A percentile compares a stretch with the other conserved stretches of the same genome.
Conservation (phyloP, 1,140 invertebrate species). For the Heliothis subflexa region DNA sequence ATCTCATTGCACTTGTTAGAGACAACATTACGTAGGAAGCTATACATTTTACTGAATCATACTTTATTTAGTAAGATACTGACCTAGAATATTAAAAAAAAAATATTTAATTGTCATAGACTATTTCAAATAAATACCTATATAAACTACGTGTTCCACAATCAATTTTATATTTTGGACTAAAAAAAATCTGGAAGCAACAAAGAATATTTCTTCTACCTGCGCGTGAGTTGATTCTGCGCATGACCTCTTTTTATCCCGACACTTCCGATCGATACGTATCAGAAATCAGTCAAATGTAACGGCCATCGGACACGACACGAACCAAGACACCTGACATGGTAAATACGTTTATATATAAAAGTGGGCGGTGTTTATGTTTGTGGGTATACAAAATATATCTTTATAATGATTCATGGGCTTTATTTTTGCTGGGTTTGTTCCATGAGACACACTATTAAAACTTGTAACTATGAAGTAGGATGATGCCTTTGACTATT, state of each 20-base stretch:
- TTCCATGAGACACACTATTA: too few relatives aligned
- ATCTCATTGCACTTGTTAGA: too few relatives aligned
- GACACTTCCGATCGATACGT: conserved; percentile 34
- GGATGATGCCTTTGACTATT: too few relatives aligned
- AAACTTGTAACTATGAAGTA: too few relatives aligned
- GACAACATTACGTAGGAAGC: too few relatives aligned
- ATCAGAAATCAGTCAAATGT: conserved; percentile 43
- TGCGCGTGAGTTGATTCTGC: conserved; percentile 22
- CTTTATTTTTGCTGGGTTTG: too few relatives aligned
- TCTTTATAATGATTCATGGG: too few relatives aligned
- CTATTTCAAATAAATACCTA: too few relatives aligned
- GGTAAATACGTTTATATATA: neutral
- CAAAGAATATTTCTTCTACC: neutral
- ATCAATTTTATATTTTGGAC: neutral
- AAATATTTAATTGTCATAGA: neutral
- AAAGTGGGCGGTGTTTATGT: neutral
- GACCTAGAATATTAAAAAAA: neutral
- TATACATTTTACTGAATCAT: too few relatives aligned
- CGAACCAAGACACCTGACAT: conserved; percentile 36
- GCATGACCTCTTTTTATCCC: conserved; percentile 33
- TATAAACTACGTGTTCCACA: neutral
- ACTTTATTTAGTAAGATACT: too few relatives aligned
- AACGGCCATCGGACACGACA: conserved; percentile 34
- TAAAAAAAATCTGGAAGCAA: conserved; percentile 15
- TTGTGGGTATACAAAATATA: neutral